Percentiles rank a stretch among this genome's conserved stretches.
Evolutionary conservation across 2,797 vertebrate genomes (phyloP).

Genomic region (Chelmon rostratus): DNA sequence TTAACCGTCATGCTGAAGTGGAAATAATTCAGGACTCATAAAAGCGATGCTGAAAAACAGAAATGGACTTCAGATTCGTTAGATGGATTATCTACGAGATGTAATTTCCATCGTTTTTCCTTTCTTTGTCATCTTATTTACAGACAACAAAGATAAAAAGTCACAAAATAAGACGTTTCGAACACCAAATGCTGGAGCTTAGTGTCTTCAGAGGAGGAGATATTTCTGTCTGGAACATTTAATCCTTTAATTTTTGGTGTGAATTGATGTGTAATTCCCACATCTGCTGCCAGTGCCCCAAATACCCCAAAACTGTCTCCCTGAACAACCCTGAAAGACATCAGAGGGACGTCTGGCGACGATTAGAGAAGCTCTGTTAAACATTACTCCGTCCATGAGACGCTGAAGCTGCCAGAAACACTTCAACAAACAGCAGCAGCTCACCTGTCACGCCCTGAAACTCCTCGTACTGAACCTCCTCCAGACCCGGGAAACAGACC

Average conservation of each 20-base stretch:
- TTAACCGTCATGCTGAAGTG: too few species aligned
- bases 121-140: background rate
- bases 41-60: background rate
- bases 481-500: constrained; percentile 94
- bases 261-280: constrained; percentile 8
- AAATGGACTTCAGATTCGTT: background rate
- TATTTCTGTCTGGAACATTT: constrained; percentile 20
- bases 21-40: background rate
- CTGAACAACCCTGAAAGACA: background rate
- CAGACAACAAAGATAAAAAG: constrained; percentile 11
- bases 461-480: constrained; percentile 83
- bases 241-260: constrained; percentile 22
- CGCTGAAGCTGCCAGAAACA: background rate
- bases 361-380: constrained; percentile 10
- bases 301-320: constrained; percentile 1
- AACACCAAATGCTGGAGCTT: background rate
- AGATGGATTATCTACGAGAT: background rate
- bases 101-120: background rate
- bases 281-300: background rate
- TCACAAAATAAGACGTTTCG: background rate
- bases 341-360: background rate
- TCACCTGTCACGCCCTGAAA: constrained; percentile 61
- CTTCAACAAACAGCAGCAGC: background rate
- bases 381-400: background rate
- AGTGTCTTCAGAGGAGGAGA: background rate